Evolutionary conservation across 1,140 invertebrate species (phyloP), one percentile per base, ranked within the genome.

Genomic region (Octopus bimaculoides): DNA sequence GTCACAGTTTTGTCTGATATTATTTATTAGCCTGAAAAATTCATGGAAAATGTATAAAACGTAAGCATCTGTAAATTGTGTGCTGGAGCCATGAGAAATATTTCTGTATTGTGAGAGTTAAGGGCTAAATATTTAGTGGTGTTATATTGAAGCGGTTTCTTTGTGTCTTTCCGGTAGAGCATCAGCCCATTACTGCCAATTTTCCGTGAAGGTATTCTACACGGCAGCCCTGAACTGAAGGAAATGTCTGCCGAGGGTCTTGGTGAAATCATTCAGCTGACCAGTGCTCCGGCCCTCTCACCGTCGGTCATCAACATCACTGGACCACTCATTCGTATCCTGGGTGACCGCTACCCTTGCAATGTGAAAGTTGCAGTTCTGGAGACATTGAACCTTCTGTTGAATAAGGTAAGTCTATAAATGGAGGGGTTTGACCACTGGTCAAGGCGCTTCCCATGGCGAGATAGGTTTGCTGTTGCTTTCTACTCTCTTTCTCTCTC

Each of bases 271-370:
- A 98, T 99, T 83, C 93, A 93, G 83, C 89, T 98, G 56, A 97
- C 97, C 17, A 85, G 85, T 83, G 79, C 89, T 14, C 89, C 89
- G 75, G 96, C 97, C 7, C 90, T 99, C 26, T 97, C 98, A 89
- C 95, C 96, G 4, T 98, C 96, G 75, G 97, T 99, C 4, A 94
- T 99, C 55, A 95, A 97, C 86, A 97, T 99, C 82, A 99, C 98
- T 52, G 98, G 98, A 9, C 98, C 98, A 0, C 92, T 99, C 17
- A 99, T 99, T 90, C 93, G 98, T 85, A 98, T 99, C 87, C 92
- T 99, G 14, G 97, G 98, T 52, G 98, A 99, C 90, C 92, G 98
- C 76, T 99, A 98, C 88, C 95, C 94, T 82, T 94, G 94, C 86
- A 96, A 94, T 85, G 96, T 99, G 0, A 99, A 99, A 91, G 95